phyloP scores from a whole-genome alignment of 2,113 vertebrate species.

The Paramisgurnus dabryanus region DNA sequence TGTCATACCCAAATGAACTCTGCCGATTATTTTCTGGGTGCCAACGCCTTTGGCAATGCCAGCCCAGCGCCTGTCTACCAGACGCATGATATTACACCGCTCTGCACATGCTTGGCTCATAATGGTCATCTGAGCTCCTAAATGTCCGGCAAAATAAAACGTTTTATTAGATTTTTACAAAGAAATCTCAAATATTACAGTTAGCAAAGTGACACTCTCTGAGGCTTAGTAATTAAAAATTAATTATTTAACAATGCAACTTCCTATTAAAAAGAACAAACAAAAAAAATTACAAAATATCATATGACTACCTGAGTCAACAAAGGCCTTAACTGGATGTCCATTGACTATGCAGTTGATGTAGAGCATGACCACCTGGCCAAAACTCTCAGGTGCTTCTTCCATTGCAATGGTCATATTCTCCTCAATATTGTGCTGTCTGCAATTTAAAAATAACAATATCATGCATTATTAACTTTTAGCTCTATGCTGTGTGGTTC shows the following conservation, averaged over 20 bases:
- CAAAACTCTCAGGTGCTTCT: constrained; percentile 97
- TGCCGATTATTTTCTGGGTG: constrained; percentile 97
- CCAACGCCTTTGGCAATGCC: constrained; percentile 97
- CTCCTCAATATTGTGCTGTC: constrained; percentile 98
- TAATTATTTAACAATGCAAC: too few species aligned
- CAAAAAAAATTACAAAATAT: constrained; percentile 26
- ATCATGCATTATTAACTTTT: neutral
- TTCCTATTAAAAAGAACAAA: neutral
- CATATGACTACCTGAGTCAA: constrained; percentile 87
- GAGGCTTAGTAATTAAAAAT: too few species aligned
- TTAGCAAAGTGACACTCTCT: neutral
- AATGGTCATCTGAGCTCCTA: constrained; percentile 99
- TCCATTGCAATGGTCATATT: constrained; percentile 99
- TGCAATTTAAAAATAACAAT: constrained; percentile 60
- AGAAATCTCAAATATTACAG: too few species aligned
- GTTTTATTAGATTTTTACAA: neutral
- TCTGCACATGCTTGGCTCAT: constrained; percentile 99
- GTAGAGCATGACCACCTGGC: constrained; percentile 99
- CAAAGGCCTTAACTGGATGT: constrained; percentile 97
- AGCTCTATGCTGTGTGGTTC: too few species aligned
- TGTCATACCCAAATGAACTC: constrained; percentile 89
- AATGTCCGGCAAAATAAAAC: constrained; percentile 6
- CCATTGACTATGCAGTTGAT: constrained; percentile 99
- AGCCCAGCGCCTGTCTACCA: constrained; percentile 96
- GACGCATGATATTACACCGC: constrained; percentile 97